Evolutionary conservation across 2,797 vertebrate species (phyloP).

Genomic region (Chiroxiphia lanceolata): DNA sequence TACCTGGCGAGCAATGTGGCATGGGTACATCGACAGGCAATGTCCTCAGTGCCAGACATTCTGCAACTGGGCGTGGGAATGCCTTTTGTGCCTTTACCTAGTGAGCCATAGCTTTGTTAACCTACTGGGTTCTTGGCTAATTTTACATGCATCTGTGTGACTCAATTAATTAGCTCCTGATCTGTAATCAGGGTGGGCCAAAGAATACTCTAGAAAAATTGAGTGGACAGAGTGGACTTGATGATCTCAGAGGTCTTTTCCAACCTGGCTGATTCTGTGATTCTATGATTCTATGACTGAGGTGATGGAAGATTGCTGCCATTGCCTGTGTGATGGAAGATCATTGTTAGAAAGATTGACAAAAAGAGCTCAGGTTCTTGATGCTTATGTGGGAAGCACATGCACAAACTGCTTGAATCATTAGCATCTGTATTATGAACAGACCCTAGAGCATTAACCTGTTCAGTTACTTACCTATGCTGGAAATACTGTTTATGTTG

Average conservation of each 20-base stretch:
- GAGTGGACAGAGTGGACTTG: too few species aligned
- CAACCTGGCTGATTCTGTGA: too few species aligned
- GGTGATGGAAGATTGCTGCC: neutral
- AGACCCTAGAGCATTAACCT: constrained; percentile 36
- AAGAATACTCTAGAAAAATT: neutral
- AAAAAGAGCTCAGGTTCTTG: neutral
- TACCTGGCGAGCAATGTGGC: neutral
- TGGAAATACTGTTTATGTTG: constrained; percentile 46
- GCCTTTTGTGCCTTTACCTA: neutral
- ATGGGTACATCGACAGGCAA: rapidly evolving
- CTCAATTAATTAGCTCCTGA: neutral
- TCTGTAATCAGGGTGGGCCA: neutral
- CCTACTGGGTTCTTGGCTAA: neutral
- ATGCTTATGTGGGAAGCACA: neutral
- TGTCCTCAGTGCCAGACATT: neutral
- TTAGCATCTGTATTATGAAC: constrained; percentile 36
- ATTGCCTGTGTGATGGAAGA: neutral
- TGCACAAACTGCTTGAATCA: neutral
- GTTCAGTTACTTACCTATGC: constrained; percentile 28
- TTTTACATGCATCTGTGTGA: neutral
- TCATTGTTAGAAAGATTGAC: neutral
- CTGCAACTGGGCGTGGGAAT: neutral
- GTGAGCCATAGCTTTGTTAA: neutral
- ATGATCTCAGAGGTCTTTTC: too few species aligned
- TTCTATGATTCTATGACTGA: too few species aligned